These are phyloP conservation scores for Cyclargus thomasi DNA, from an alignment of 1,140 invertebrate species.

Conservation along the genomic window DNA sequence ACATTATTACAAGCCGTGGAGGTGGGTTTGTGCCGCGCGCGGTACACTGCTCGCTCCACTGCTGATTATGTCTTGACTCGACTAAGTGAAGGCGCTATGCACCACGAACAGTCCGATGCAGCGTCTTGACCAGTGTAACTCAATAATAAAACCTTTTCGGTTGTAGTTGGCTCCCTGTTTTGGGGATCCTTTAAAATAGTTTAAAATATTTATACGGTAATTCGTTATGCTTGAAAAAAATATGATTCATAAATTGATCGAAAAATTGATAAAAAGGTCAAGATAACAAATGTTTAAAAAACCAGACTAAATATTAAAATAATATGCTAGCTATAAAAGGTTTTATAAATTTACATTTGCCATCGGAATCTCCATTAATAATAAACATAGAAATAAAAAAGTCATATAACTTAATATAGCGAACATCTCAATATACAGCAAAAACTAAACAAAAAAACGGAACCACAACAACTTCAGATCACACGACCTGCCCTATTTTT, in stretches of 20 bases:
- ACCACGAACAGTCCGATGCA: slow-evolving; percentile 37
- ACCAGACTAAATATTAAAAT: too few species aligned
- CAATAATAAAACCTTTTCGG: slow-evolving; percentile 63
- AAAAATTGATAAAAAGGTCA: too few species aligned
- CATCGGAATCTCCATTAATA: too few species aligned
- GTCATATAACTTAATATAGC: too few species aligned
- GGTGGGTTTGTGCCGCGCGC: slow-evolving; percentile 36
- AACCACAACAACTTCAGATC: slow-evolving; percentile 1
- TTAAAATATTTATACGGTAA: too few species aligned
- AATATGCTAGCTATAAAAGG: too few species aligned
- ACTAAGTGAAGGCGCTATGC: slow-evolving; percentile 45
- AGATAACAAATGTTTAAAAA: too few species aligned
- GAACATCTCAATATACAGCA: not conserved
- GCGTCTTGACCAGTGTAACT: slow-evolving; percentile 55
- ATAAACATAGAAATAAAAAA: too few species aligned
- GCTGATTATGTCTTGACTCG: slow-evolving; percentile 41
- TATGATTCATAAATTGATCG: too few species aligned
- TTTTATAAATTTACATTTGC: too few species aligned
- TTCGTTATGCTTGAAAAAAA: not conserved
- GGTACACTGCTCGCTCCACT: slow-evolving; percentile 47
- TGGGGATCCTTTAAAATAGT: slow-evolving; percentile 23
- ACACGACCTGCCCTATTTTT: slow-evolving; percentile 8
- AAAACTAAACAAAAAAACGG: not conserved
- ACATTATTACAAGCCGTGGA: slow-evolving; percentile 49
- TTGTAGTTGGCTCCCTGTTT: slow-evolving; percentile 42